These are phyloP conservation scores for Papilio xuthus DNA, from an alignment of 1,140 invertebrate species.

Conservation along the genomic window DNA sequence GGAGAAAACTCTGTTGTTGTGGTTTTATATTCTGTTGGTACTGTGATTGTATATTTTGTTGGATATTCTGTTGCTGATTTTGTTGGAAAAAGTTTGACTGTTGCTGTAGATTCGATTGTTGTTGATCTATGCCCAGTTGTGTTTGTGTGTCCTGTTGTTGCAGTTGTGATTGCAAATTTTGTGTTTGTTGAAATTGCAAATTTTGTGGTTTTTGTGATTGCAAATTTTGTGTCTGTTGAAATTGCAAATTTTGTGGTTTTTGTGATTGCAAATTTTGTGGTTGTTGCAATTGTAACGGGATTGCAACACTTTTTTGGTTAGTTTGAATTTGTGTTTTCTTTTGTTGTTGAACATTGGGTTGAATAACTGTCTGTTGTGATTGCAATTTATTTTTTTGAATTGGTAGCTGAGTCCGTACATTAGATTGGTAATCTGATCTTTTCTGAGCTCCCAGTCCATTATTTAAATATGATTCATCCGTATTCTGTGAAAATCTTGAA, in stretches of 20 bases:
- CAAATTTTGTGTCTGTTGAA: constrained; percentile 13
- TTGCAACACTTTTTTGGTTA: not conserved
- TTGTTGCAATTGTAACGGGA: constrained; percentile 26
- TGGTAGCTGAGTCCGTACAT: not conserved
- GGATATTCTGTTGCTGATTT: constrained; percentile 1
- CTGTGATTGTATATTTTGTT: constrained; percentile 27
- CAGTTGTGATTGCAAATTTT: not conserved
- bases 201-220: constrained; percentile 11
- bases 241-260: constrained; percentile 4
- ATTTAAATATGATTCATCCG: constrained; percentile 8
- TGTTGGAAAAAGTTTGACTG: not conserved
- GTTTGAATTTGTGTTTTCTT: not conserved
- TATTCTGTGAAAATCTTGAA: not conserved
- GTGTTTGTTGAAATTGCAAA: constrained; percentile 15
- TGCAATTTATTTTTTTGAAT: constrained; percentile 1
- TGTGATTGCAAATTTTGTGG: not conserved
- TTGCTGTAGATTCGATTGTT: not conserved
- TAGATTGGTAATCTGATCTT: not conserved
- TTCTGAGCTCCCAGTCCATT: constrained; percentile 26
- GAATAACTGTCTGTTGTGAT: not conserved
- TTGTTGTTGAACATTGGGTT: constrained; percentile 2
- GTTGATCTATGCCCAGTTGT: constrained; percentile 3
- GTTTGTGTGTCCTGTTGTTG: not conserved
- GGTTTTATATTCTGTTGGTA: not conserved
- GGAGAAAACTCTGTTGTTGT: not conserved